phyloP scores from a whole-genome alignment of 2,113 vertebrate species.

The Ctenodactylus gundi region DNA sequence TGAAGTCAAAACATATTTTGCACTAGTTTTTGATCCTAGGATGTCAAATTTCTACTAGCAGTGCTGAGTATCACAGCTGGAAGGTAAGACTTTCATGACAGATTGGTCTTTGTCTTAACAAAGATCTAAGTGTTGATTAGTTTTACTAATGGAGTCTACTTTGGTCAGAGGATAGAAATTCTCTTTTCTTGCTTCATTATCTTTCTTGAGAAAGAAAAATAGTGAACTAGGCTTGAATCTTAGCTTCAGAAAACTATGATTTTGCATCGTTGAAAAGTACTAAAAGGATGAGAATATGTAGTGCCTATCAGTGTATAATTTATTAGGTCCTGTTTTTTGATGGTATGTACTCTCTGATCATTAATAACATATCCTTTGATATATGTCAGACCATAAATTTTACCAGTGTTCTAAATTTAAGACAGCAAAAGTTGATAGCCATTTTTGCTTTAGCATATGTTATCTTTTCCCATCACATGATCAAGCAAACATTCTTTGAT shows the following conservation, averaged over 20 bases:
- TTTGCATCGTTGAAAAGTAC: conserved; percentile 29
- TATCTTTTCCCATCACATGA: background rate
- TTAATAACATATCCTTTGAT: background rate
- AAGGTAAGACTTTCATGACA: background rate
- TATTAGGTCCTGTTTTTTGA: background rate
- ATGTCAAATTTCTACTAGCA: background rate
- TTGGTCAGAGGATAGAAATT: conserved; percentile 46
- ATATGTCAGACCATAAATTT: background rate
- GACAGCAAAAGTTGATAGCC: conserved; percentile 6
- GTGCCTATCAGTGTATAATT: background rate
- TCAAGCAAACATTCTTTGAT: background rate
- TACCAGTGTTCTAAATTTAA: conserved; percentile 28
- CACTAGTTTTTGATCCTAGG: background rate
- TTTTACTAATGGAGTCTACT: background rate
- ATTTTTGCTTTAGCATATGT: conserved; percentile 11
- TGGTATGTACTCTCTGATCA: background rate
- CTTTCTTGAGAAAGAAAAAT: conserved; percentile 38
- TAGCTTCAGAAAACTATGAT: conserved; percentile 7
- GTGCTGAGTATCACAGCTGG: background rate
- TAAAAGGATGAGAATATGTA: background rate
- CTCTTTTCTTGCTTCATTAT: background rate
- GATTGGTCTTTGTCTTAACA: conserved; percentile 12
- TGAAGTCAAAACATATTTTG: conserved; percentile 14
- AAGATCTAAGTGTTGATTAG: conserved; percentile 33
- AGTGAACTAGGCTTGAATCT: background rate